These are phyloP conservation scores for Calypte anna DNA, from an alignment of 2,113 vertebrate genomes.

Conservation along the genomic window DNA sequence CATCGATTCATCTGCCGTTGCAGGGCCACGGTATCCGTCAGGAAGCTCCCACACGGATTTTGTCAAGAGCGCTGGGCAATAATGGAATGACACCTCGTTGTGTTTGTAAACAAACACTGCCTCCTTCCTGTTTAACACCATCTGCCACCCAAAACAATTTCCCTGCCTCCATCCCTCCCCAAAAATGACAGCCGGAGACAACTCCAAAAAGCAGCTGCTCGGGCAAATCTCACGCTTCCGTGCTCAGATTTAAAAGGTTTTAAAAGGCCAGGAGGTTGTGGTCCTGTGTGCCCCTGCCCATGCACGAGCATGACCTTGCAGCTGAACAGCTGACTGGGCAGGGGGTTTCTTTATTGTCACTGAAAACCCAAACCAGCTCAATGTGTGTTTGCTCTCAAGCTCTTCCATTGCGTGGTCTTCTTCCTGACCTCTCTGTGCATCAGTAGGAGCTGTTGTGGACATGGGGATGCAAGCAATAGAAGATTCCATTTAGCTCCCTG, in stretches of 20 bases:
- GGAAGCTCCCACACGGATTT: slow-evolving; percentile 61
- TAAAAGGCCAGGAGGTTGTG: background rate
- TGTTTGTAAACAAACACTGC: slow-evolving; percentile 73
- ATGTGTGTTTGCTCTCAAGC: background rate
- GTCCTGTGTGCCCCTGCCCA: background rate
- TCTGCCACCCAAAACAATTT: slow-evolving; percentile 61
- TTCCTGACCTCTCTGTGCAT: background rate
- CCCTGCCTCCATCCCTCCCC: slow-evolving; percentile 52
- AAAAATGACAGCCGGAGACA: slow-evolving; percentile 56
- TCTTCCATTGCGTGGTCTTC: background rate
- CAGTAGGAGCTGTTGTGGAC: background rate
- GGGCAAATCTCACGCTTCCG: background rate
- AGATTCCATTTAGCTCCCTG: fast-evolving
- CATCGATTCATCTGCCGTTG: slow-evolving; percentile 33
- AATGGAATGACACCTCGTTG: slow-evolving; percentile 59
- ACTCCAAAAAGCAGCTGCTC: slow-evolving; percentile 57
- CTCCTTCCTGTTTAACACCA: slow-evolving; percentile 69
- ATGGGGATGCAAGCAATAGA: background rate
- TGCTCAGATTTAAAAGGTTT: background rate
- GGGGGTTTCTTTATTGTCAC: background rate
- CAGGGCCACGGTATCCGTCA: slow-evolving; percentile 5
- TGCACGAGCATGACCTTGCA: background rate
- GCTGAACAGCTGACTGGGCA: background rate
- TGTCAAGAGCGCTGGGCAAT: slow-evolving; percentile 56
- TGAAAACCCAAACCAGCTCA: background rate